phyloP scores from a whole-genome alignment of 2,113 vertebrate genomes.

The Python bivittatus region DNA sequence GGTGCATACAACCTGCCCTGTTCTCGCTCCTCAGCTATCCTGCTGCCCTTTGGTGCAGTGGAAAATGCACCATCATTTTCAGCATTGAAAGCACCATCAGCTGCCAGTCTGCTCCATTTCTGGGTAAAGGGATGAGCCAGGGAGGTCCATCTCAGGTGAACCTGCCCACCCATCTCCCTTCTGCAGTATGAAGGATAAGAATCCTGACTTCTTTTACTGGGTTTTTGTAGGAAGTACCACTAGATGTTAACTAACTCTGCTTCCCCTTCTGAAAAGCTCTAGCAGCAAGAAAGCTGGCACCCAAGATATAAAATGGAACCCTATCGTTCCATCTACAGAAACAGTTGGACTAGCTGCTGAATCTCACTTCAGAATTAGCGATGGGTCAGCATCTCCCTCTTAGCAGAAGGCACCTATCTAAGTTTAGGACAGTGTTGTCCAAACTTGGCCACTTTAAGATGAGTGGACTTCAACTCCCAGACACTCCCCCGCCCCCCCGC shows the following conservation, averaged over 20 bases:
- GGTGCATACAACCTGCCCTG: not conserved
- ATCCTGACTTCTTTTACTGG: not conserved
- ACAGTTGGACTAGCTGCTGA: not conserved
- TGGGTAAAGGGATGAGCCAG: not conserved
- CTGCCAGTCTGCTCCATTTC: not conserved
- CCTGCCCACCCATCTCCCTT: not conserved
- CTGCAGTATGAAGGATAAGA: not conserved
- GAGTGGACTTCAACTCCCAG: too few relatives aligned
- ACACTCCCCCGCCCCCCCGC: too few relatives aligned
- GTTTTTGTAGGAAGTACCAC: not conserved
- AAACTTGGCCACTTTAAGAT: too few relatives aligned
- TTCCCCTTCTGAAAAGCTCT: not conserved
- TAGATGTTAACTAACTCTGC: not conserved
- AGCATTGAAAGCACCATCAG: not conserved
- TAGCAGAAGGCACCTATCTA: not conserved
- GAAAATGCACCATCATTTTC: not conserved
- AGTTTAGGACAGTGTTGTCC: not conserved
- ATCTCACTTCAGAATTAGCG: not conserved
- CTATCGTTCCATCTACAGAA: not conserved
- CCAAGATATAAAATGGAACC: not conserved
- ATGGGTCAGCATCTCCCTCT: not conserved
- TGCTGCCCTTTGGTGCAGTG: not conserved
- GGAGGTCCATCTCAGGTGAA: not conserved
- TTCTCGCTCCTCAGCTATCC: not conserved
- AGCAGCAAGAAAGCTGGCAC: not conserved